Evolutionary conservation across 2,797 vertebrate species (phyloP), one percentile per base, ranked within the genome.

Genomic region (Liasis olivaceus): DNA sequence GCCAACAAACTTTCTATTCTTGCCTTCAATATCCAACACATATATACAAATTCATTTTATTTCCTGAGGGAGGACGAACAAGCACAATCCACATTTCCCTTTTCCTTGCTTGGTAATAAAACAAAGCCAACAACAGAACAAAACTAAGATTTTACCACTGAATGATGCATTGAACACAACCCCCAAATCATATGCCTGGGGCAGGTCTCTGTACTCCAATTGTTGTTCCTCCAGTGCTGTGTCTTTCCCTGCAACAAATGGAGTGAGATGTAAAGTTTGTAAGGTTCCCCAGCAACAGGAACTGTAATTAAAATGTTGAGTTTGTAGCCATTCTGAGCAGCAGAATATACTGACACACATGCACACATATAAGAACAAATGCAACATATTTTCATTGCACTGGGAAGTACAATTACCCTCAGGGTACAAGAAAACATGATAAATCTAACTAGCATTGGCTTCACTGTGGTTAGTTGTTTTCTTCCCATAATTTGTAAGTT

Each of bases 401-500:
- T 77, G 5, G 42, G 36, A 95, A 91, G 54, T 94, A 63, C 91
- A 94, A 81, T 1, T 89, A 1, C 93, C 36, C 69, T 20, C 47
- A 36, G 87, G 64, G 20, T 89, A 88, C 91, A 64, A 85, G 92
- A 17, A 93, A 94, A 90, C 60, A 94, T 96, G 64, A 26, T 88
- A 93, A 92, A 36, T 94, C 90, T 93, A 93, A 91, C 87, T 92
- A 56, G 5, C 22, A 0, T 91, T 95, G 94, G 31, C 58, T 94
- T 95, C 93, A 93, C 26, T 94, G 64, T n/a, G 93, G 81, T 95
- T 93, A 36, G 24, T 92, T 94, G 4, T 36, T 94, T 93, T 93
- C 3, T 42, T 94, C 95, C 92, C 69, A 92, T 93, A 77, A 95
- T 95, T 95, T 96, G 56, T 95, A 86, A 94, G 93, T 93, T 94